These are phyloP conservation scores for Drosophila baimaii DNA, from an alignment of 1,140 invertebrate species.

Conservation along the genomic window DNA sequence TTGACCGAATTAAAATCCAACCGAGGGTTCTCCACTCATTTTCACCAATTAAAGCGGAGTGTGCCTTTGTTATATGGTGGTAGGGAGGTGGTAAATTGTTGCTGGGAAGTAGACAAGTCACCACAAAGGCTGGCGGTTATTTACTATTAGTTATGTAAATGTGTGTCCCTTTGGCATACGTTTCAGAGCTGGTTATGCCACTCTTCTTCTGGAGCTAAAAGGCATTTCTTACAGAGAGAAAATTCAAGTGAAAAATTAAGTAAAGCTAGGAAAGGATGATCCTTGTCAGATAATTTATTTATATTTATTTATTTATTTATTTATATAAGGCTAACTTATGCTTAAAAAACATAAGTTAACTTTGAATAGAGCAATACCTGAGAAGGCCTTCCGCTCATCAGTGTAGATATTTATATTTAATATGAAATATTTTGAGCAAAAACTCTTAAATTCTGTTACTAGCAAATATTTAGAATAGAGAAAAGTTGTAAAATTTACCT, in stretches of 20 bases:
- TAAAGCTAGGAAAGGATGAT: no score
- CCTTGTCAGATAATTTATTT: no score
- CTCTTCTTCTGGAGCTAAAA: background rate
- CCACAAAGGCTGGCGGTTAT: conserved; percentile 4
- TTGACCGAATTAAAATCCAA: conserved; percentile 61
- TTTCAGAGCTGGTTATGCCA: background rate
- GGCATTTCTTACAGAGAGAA: background rate
- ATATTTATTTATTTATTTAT: no score
- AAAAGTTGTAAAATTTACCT: background rate
- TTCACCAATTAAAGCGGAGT: conserved; percentile 46
- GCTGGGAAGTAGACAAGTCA: background rate
- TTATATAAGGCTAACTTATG: no score
- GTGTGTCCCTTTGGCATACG: background rate
- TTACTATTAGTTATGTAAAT: conserved; percentile 11
- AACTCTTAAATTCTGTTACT: no score
- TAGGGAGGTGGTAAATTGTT: background rate
- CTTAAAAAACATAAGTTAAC: no score
- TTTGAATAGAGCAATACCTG: no score
- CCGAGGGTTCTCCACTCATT: conserved; percentile 36
- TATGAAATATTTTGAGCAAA: no score
- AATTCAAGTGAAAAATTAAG: background rate
- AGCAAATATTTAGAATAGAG: no score
- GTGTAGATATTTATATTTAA: no score
- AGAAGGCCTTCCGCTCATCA: no score
- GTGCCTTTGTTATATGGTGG: background rate